Evolutionary conservation across 1,140 invertebrate species (phyloP), one percentile per base, ranked within the genome.

Genomic region (Aphaenogaster ashmeadi): DNA sequence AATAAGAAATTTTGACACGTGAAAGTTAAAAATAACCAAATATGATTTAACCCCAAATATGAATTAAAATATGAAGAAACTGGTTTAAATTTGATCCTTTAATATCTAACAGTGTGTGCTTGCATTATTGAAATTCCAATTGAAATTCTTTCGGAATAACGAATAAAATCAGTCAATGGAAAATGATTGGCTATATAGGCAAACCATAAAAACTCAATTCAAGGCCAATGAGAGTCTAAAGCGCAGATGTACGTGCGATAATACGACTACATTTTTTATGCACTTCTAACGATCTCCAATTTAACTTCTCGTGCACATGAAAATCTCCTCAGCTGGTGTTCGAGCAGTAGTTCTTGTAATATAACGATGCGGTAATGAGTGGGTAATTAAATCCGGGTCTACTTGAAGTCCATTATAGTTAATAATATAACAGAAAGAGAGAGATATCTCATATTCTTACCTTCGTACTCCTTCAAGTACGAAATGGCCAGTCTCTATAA

Each of bases 71-170:
- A 27, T 27, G 27, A 27, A 27, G 27, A 27, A 27, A 27, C 27
- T 27, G 27, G 27, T 27, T 27, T 27, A 27, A 27, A 1, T 27
- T 27, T 27, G 27, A 27, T 27, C 27, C 27, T 27, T 27, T 27
- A 27, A 27, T 27, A 27, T 27, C 27, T 27, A 27, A 27, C 27
- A 27, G 27, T 27, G 27, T 27, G 27, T 27, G 27, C 27, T 27
- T 0, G 27, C 27, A 27, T 27, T 27, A 27, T 27, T 27, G 27
- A 27, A 27, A 27, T 27, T 27, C 27, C 27, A 27, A 27, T 3
- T 60, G 56, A 41, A 78, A 47, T 4, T 78, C 18, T 50, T 44
- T 77, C 8, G n/a, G 18, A 67, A 27, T 44, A 21, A 67, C 44
- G n/a, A 67, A 13, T 67, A 13, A 21, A 41, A 13, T 21, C n/a